Conservation (phyloP, 1,140 invertebrate genomes). For the Caenorhabditis tropicalis region DNA sequence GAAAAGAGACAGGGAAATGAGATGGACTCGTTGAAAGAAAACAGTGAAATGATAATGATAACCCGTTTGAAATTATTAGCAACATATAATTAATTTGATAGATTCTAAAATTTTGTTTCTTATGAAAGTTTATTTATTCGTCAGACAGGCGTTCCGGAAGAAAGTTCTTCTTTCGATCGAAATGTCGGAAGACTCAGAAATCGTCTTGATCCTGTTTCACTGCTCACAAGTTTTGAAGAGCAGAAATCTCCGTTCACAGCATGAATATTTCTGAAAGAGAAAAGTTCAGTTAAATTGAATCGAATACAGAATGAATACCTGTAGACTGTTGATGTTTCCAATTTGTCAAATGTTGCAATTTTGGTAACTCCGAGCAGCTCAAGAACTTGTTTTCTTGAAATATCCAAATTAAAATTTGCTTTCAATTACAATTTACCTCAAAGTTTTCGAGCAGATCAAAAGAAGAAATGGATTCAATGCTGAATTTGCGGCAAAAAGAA, state of each 20-base stretch:
- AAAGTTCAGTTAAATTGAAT: background rate
- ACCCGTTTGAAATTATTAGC: slow-evolving; percentile 3
- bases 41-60: background rate
- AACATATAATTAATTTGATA: background rate
- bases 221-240: background rate
- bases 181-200: slow-evolving; percentile 22
- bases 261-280: slow-evolving; percentile 27
- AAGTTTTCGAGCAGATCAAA: slow-evolving; percentile 61
- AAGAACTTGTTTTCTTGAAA: background rate
- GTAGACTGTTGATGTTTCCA: slow-evolving; percentile 26
- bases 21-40: slow-evolving; percentile 25
- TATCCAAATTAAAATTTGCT: background rate
- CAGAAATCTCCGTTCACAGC: slow-evolving; percentile 5
- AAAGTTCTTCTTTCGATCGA: slow-evolving; percentile 20
- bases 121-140: background rate
- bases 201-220: background rate
- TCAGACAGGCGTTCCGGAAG: background rate
- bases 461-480: slow-evolving; percentile 66
- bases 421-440: slow-evolving; percentile 54
- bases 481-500: slow-evolving; percentile 64
- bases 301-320: background rate
- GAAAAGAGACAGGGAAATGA: slow-evolving; percentile 11
- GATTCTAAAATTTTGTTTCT: background rate
- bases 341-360: slow-evolving; percentile 16
- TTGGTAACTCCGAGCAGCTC: slow-evolving; percentile 7